Conservation (phyloP, 2,888 invertebrate species). For the Apotomis turbidana region DNA sequence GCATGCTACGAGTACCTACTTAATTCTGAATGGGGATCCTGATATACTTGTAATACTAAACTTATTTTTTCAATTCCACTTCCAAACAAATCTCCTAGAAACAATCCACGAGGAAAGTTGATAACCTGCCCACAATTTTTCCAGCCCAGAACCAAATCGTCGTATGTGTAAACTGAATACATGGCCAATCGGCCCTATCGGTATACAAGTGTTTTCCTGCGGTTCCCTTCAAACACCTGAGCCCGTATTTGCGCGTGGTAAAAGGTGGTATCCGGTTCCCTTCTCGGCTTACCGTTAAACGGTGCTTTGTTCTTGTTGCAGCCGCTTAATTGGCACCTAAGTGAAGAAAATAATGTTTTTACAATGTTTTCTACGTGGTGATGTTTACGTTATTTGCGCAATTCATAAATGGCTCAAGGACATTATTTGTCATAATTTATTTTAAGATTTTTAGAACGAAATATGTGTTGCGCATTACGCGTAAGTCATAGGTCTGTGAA, state of each 20-base stretch:
- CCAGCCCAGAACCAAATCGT: neutral
- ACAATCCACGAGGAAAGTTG: slow-evolving; percentile 8
- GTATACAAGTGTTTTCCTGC: neutral
- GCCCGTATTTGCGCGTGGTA: slow-evolving; percentile 41
- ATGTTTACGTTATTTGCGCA: too few relatives aligned
- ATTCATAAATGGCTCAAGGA: too few relatives aligned
- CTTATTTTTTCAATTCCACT: neutral
- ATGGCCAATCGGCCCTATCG: neutral
- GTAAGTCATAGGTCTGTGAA: too few relatives aligned
- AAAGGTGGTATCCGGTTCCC: slow-evolving; percentile 46
- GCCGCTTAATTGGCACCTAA: neutral
- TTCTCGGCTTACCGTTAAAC: slow-evolving; percentile 48
- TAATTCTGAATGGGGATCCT: neutral
- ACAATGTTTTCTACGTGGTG: too few relatives aligned
- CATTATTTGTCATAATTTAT: too few relatives aligned
- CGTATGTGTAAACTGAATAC: neutral
- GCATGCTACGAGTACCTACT: too few relatives aligned
- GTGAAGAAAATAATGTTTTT: neutral
- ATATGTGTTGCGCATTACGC: too few relatives aligned
- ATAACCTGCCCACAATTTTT: slow-evolving; percentile 6
- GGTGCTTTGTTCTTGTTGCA: slow-evolving; percentile 35
- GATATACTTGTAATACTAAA: neutral
- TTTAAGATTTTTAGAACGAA: too few relatives aligned
- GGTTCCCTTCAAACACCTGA: slow-evolving; percentile 40
- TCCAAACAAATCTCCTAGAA: slow-evolving; percentile 3